Percentiles rank a stretch among this genome's conserved stretches.
phyloP scores from a whole-genome alignment of 2,797 vertebrate genomes.

The Limnodromus scolopaceus region DNA sequence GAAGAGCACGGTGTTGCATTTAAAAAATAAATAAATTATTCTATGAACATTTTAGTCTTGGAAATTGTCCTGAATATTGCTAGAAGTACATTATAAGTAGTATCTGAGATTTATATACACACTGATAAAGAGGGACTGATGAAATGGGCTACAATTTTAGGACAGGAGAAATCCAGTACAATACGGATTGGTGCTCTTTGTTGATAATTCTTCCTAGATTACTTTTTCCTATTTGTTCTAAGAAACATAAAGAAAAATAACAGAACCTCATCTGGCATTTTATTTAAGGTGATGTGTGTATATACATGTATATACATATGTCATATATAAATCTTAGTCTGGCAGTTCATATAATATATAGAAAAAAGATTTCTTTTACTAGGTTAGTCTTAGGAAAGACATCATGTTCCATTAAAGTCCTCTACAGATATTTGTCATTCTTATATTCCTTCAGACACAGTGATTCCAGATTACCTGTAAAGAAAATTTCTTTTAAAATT shows the following conservation, averaged over 20 bases:
- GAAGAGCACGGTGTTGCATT: not conserved
- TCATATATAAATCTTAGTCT: not conserved
- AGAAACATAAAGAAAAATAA: slow-evolving; percentile 1
- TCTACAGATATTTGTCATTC: not conserved
- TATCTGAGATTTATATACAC: not conserved
- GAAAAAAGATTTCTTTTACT: not conserved
- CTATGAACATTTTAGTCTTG: not conserved
- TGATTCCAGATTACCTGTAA: not conserved
- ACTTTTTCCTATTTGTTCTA: not conserved
- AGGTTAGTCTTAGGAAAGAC: not conserved
- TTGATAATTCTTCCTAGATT: not conserved
- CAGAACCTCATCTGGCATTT: not conserved
- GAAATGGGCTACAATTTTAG: not conserved
- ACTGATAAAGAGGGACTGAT: not conserved
- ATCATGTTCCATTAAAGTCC: not conserved
- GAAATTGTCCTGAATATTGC: not conserved
- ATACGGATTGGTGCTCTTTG: not conserved
- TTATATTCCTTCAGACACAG: not conserved
- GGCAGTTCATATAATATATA: not conserved
- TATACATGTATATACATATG: not conserved
- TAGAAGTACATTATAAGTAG: not conserved
- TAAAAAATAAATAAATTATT: not conserved
- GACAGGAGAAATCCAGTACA: not conserved
- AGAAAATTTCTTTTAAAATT: not conserved
- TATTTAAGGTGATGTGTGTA: not conserved